Percentiles rank a stretch among this genome's conserved stretches.
These are phyloP conservation scores for Acanthosepion esculentum DNA, from an alignment of 2,888 invertebrate species.

Conservation along the genomic window DNA sequence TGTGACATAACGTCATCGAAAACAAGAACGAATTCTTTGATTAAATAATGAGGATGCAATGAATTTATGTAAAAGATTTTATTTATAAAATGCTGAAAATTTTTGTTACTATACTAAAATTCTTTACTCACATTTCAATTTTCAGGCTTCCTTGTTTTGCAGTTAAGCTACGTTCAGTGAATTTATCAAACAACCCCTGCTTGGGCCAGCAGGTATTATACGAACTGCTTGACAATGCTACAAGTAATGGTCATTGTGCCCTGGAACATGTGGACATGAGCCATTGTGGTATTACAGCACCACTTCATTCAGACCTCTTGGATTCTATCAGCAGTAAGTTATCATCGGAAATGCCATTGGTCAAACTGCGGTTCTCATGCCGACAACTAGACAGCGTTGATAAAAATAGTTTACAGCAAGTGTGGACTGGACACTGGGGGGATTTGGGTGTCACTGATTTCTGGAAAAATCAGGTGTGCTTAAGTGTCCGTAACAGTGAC, in stretches of 20 bases:
- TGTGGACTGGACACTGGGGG: slow-evolving; percentile 63
- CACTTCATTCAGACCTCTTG: slow-evolving; percentile 61
- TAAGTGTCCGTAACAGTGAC: neutral
- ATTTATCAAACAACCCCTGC: slow-evolving; percentile 61
- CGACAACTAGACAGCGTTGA: slow-evolving; percentile 58
- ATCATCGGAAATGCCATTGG: slow-evolving; percentile 52
- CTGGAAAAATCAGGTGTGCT: neutral
- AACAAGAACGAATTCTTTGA: too few relatives aligned
- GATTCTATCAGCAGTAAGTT: slow-evolving; percentile 64
- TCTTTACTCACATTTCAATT: slow-evolving; percentile 41
- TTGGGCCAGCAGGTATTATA: slow-evolving; percentile 58
- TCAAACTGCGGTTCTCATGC: slow-evolving; percentile 59
- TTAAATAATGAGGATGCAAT: too few relatives aligned
- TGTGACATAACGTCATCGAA: too few relatives aligned
- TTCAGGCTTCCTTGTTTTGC: slow-evolving; percentile 60
- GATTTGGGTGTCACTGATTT: slow-evolving; percentile 51
- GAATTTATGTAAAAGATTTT: too few relatives aligned
- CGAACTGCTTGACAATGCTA: slow-evolving; percentile 57
- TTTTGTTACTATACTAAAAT: neutral
- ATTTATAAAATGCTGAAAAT: too few relatives aligned
- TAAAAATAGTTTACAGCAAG: slow-evolving; percentile 57
- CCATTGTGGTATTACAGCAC: slow-evolving; percentile 62
- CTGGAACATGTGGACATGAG: slow-evolving; percentile 59
- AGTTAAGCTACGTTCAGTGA: slow-evolving; percentile 58
- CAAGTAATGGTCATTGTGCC: slow-evolving; percentile 50